Conservation (phyloP, 2,888 invertebrate species). For the Hypolimnas misippus region DNA sequence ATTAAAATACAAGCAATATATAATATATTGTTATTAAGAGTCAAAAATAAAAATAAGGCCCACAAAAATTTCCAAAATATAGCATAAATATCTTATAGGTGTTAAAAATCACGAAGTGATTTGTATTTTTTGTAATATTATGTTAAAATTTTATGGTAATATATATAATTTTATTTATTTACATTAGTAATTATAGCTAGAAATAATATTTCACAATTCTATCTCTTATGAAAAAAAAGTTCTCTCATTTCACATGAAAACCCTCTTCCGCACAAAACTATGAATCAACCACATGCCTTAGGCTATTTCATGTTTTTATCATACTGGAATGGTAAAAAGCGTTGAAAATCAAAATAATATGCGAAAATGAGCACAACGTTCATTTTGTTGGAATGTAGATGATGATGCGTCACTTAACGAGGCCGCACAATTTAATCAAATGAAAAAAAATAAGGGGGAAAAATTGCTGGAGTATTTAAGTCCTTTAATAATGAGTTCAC, state of each 20-base stretch:
- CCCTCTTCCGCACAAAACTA: constrained; percentile 12
- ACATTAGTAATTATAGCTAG: no score
- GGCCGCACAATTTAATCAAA: constrained; percentile 38
- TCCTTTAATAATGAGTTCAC: constrained; percentile 27
- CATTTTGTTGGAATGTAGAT: constrained; percentile 37
- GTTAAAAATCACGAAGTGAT: no score
- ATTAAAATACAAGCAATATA: no score
- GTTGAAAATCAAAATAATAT: constrained; percentile 36
- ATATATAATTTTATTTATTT: no score
- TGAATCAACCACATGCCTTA: constrained; percentile 28
- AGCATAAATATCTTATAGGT: no score
- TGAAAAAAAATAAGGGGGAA: constrained; percentile 30
- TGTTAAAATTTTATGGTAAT: no score
- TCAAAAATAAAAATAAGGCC: no score
- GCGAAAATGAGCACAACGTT: constrained; percentile 37
- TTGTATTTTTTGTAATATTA: no score
- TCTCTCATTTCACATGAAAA: constrained; percentile 17
- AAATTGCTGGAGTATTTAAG: constrained; percentile 29
- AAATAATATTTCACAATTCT: constrained; percentile 1
- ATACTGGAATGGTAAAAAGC: constrained; percentile 33
- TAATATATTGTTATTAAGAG: no score
- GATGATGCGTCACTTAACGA: constrained; percentile 40
- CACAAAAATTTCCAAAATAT: no score
- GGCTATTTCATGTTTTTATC: constrained; percentile 40
- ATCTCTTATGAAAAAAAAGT: constrained; percentile 1